These are phyloP conservation scores for Lepidurus couesii DNA, from an alignment of 1,140 invertebrate genomes.

Conservation along the genomic window DNA sequence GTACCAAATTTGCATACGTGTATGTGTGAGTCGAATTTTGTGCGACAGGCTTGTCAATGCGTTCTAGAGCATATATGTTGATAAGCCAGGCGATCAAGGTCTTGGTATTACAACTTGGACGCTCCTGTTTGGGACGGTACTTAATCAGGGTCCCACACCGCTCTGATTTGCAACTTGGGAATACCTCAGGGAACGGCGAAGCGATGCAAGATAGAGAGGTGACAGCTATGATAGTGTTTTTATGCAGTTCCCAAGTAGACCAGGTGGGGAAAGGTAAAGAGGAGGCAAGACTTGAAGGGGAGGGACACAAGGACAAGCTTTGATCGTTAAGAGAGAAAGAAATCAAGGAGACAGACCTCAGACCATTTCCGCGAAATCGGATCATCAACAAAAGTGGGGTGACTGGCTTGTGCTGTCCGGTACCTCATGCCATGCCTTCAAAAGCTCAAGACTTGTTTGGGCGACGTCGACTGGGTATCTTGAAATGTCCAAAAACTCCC, in stretches of 20 bases:
- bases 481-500: not conserved
- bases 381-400: slow-evolving; percentile 2
- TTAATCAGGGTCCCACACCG: not conserved
- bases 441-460: not conserved
- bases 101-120: not conserved
- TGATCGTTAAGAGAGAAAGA: not conserved
- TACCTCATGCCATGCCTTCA: not conserved
- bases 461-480: not conserved
- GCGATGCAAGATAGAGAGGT: not conserved
- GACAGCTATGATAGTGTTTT: slow-evolving; percentile 1
- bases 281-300: not conserved
- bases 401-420: not conserved
- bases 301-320: not conserved
- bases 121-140: not conserved
- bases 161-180: not conserved
- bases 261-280: not conserved
- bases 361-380: not conserved
- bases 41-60: not conserved
- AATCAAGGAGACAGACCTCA: not conserved
- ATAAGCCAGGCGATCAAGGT: not conserved
- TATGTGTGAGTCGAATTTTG: not conserved
- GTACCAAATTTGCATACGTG: slow-evolving; percentile 1
- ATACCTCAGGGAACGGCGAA: not conserved
- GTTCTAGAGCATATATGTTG: not conserved
- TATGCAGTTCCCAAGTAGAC: not conserved